Evolutionary conservation across 2,113 vertebrate species (phyloP).

Genomic region (Diphyllodes magnificus): DNA sequence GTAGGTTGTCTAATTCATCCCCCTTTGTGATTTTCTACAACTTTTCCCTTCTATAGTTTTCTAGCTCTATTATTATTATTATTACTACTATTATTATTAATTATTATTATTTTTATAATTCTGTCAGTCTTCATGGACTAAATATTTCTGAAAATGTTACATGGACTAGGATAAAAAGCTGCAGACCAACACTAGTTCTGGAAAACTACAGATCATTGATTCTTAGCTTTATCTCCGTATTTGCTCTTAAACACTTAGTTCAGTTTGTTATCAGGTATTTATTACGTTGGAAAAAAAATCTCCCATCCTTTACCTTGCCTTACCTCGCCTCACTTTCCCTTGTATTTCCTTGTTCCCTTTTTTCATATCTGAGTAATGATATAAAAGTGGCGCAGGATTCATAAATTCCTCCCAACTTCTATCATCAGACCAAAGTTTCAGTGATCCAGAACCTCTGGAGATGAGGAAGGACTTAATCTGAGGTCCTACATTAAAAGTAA

Average conservation of each 20-base stretch:
- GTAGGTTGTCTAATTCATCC: background rate
- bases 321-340: fast-evolving
- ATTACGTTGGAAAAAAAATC: background rate
- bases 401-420: background rate
- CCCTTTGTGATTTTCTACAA: background rate
- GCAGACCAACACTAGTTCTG: background rate
- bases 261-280: background rate
- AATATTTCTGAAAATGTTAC: background rate
- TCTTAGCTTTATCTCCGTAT: background rate
- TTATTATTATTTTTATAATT: background rate
- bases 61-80: background rate
- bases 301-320: background rate
- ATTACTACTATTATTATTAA: background rate
- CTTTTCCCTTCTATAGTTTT: background rate
- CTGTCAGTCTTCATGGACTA: background rate
- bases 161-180: background rate
- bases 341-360: background rate
- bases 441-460: background rate
- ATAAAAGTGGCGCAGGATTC: background rate
- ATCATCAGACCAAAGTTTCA: background rate
- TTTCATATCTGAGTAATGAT: background rate
- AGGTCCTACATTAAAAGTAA: background rate
- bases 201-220: background rate
- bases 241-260: background rate
- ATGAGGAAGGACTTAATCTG: background rate